These are phyloP conservation scores for Neostethus bicornis DNA, from an alignment of 2,797 vertebrate species.

Conservation along the genomic window DNA sequence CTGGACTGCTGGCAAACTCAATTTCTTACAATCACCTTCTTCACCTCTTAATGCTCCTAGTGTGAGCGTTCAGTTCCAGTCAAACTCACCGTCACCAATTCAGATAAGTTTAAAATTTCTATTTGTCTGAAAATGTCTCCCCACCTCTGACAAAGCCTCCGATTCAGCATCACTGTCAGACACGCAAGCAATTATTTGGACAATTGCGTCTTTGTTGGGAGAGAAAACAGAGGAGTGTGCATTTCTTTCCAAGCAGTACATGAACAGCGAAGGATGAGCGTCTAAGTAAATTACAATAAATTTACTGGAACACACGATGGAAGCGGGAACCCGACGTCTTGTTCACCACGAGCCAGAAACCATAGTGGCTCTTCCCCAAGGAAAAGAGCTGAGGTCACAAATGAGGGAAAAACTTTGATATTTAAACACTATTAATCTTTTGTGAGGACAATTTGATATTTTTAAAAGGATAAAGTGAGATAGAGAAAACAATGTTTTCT, in stretches of 20 bases:
- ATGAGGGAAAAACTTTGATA: slow-evolving; percentile 23
- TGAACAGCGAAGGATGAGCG: slow-evolving; percentile 27
- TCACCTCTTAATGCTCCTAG: neutral
- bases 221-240: slow-evolving; percentile 24
- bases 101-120: slow-evolving; percentile 1
- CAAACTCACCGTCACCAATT: neutral
- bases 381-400: slow-evolving; percentile 39
- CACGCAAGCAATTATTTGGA: slow-evolving; percentile 30
- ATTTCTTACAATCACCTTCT: neutral
- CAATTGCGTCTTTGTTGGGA: slow-evolving; percentile 43
- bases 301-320: slow-evolving; percentile 37
- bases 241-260: slow-evolving; percentile 15
- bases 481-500: too few relatives aligned
- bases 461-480: too few relatives aligned
- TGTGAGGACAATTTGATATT: too few relatives aligned
- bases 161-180: slow-evolving; percentile 20
- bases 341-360: slow-evolving; percentile 34
- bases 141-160: slow-evolving; percentile 14
- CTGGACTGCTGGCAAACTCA: neutral
- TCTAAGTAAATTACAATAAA: slow-evolving; percentile 36
- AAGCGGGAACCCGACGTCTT: slow-evolving; percentile 30
- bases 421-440: slow-evolving; percentile 11
- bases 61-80: neutral
- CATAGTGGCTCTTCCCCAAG: slow-evolving; percentile 23
- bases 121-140: slow-evolving; percentile 19